These are phyloP conservation scores for Coptodon rendalli DNA, from an alignment of 2,113 vertebrate genomes.

Conservation along the genomic window DNA sequence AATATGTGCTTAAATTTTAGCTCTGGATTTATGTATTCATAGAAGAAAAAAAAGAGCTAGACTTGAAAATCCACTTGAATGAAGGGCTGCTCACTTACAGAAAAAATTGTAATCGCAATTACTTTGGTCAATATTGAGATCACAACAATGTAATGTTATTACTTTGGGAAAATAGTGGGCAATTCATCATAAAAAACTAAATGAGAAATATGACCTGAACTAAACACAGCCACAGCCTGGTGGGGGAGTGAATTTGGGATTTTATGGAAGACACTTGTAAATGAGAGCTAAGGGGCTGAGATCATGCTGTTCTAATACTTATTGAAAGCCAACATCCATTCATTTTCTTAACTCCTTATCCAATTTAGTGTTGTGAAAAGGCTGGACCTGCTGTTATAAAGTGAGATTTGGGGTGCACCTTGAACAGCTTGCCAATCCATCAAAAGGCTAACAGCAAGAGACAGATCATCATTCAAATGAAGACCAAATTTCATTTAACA, in stretches of 20 bases:
- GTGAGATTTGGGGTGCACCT: background rate
- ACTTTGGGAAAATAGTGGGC: background rate
- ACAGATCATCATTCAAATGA: background rate
- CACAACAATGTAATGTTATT: background rate
- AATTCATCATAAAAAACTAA: background rate
- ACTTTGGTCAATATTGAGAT: background rate
- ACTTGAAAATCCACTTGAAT: background rate
- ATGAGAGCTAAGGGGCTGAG: background rate
- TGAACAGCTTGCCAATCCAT: background rate
- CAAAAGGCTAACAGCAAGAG: background rate
- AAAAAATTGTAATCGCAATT: background rate
- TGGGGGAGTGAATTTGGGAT: background rate
- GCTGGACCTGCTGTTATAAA: background rate
- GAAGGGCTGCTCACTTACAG: background rate
- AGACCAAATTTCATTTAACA: background rate
- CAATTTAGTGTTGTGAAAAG: background rate
- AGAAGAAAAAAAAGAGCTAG: rapidly evolving
- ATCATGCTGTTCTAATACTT: background rate
- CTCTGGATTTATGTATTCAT: background rate
- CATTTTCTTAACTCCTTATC: background rate
- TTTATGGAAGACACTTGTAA: background rate
- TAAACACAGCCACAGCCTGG: background rate
- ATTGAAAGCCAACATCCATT: background rate
- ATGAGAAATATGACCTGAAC: background rate
- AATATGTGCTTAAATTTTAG: background rate